Evolutionary conservation across 2,113 vertebrate genomes (phyloP).

Genomic region (Varanus salvator): DNA sequence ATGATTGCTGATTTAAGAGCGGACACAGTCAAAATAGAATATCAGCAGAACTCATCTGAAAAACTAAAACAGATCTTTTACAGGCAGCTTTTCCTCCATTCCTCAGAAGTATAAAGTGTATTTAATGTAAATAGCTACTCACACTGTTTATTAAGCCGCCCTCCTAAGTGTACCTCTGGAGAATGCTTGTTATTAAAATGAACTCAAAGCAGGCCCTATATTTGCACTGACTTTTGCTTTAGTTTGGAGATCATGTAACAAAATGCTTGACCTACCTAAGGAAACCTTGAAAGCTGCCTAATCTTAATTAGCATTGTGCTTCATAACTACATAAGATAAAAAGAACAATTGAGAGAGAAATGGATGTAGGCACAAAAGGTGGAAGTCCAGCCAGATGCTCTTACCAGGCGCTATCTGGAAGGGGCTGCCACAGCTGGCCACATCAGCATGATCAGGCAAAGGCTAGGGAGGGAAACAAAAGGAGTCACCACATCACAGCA

Average conservation of each 20-base stretch:
- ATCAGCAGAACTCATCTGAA: neutral
- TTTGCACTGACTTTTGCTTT: neutral
- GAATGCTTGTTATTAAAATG: neutral
- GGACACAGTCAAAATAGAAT: neutral
- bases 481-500: slow-evolving; percentile 24
- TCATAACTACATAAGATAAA: neutral
- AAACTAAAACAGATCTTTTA: neutral
- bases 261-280: neutral
- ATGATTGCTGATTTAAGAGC: neutral
- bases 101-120: neutral
- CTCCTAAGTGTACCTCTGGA: neutral
- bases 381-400: slow-evolving; percentile 26
- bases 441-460: slow-evolving; percentile 74
- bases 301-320: slow-evolving; percentile 1
- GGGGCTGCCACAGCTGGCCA: slow-evolving; percentile 73
- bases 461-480: slow-evolving; percentile 62
- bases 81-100: neutral
- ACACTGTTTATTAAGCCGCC: neutral
- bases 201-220: neutral
- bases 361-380: slow-evolving; percentile 7
- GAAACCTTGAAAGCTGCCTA: neutral
- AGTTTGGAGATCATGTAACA: neutral
- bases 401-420: slow-evolving; percentile 76
- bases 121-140: neutral
- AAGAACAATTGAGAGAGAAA: neutral